These are phyloP conservation scores for Lepidotrigona ventralis DNA, from an alignment of 1,140 invertebrate species.

Conservation along the genomic window DNA sequence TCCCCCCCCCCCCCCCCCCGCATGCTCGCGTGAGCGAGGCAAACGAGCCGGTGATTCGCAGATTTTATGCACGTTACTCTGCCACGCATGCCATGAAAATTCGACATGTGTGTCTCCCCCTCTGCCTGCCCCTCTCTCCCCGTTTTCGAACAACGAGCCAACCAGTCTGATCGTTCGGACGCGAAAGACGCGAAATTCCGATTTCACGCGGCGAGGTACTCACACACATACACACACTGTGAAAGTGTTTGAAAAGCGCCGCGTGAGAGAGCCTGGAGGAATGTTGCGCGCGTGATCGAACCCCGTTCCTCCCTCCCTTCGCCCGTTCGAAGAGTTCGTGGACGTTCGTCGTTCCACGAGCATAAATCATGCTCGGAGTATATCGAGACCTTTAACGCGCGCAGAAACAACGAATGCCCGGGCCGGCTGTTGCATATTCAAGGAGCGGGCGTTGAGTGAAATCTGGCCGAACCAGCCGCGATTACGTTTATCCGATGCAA, in stretches of 20 bases:
- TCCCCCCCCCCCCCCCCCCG: not conserved
- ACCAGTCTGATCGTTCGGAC: no score
- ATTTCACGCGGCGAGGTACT: not conserved
- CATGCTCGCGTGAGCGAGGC: not conserved
- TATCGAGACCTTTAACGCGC: conserved; percentile 42
- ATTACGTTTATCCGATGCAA: conserved; percentile 58
- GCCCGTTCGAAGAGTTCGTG: no score
- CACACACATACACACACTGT: no score
- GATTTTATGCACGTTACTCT: not conserved
- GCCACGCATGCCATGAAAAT: no score
- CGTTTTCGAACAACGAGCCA: not conserved
- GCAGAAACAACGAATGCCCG: conserved; percentile 27
- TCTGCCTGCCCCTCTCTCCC: accelerated
- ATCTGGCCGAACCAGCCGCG: conserved; percentile 43
- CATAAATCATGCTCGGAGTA: conserved; percentile 32
- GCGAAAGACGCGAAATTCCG: no score
- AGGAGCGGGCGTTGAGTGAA: conserved; percentile 53
- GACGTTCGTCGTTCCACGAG: not conserved
- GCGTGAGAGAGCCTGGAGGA: no score
- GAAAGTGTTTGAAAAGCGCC: not conserved
- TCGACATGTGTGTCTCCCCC: not conserved
- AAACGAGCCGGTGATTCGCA: not conserved
- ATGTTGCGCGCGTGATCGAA: not conserved
- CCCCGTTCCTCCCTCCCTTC: no score
- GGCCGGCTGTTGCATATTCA: conserved; percentile 45